Percentiles rank a stretch among this genome's conserved stretches.
phyloP scores from a whole-genome alignment of 2,113 vertebrate genomes.

The Egretta garzetta region DNA sequence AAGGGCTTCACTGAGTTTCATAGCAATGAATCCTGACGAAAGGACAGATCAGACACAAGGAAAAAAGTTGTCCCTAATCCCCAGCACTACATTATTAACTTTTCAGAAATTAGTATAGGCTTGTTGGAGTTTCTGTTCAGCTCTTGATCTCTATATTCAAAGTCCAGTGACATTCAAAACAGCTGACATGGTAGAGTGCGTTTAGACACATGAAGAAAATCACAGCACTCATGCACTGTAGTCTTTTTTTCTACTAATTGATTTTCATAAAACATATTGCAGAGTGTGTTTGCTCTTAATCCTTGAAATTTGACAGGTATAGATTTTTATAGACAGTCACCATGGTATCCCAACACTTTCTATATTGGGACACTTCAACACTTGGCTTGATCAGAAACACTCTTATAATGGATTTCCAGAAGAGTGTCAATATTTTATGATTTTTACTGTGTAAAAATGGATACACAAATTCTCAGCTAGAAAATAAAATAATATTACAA shows the following conservation, averaged over 20 bases:
- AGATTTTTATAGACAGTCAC: slow-evolving; percentile 44
- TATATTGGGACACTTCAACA: slow-evolving; percentile 4
- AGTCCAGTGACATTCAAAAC: neutral
- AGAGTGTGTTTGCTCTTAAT: neutral
- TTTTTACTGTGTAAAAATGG: neutral
- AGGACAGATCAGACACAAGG: neutral
- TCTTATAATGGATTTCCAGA: neutral
- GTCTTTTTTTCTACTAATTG: neutral
- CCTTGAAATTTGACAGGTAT: slow-evolving; percentile 7
- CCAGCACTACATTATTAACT: neutral
- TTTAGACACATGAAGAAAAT: neutral
- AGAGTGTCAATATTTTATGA: neutral
- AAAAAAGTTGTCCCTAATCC: neutral
- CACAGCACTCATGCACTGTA: neutral
- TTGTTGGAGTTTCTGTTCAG: neutral
- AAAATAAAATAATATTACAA: neutral
- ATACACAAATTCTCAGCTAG: neutral
- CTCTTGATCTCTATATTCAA: neutral
- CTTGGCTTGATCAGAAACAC: slow-evolving; percentile 13
- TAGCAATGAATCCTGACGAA: neutral
- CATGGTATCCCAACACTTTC: slow-evolving; percentile 25
- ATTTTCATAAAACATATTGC: neutral
- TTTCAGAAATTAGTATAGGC: neutral
- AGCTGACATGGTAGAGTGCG: neutral
- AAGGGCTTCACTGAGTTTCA: neutral